Evolutionary conservation across 2,797 vertebrate genomes (phyloP).

Genomic region (Scarus forsteni): DNA sequence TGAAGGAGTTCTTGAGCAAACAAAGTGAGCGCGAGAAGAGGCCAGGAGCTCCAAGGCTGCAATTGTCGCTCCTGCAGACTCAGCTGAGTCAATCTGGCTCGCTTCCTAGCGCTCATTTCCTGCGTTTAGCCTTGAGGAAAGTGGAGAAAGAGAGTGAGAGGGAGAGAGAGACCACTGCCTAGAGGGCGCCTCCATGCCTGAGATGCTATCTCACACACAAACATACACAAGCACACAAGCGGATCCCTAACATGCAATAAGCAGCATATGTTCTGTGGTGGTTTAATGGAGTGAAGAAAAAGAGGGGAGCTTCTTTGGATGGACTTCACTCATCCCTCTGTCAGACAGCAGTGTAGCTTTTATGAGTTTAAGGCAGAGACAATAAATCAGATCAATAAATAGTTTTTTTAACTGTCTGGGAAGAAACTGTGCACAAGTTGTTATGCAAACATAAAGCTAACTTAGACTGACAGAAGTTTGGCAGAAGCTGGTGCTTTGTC

Average conservation of each 20-base stretch:
- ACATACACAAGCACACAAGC: conserved; percentile 35
- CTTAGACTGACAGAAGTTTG: conserved; percentile 7
- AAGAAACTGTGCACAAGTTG: background rate
- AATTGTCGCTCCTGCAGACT: conserved; percentile 56
- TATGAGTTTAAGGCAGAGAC: conserved; percentile 25
- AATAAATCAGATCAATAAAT: conserved; percentile 40
- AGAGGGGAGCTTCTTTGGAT: conserved; percentile 17
- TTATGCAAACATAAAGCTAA: conserved; percentile 28
- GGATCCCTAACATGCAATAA: conserved; percentile 49
- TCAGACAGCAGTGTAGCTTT: conserved; percentile 23
- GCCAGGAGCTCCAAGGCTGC: conserved; percentile 46
- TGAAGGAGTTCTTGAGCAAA: conserved; percentile 55
- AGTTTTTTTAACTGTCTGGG: conserved; percentile 34
- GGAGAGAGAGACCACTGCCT: conserved; percentile 65
- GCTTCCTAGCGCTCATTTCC: conserved; percentile 72
- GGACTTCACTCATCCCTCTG: conserved; percentile 20
- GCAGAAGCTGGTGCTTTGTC: conserved; percentile 13
- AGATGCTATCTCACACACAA: conserved; percentile 77
- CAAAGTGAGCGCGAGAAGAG: conserved; percentile 37
- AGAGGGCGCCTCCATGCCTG: conserved; percentile 67
- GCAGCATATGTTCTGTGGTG: conserved; percentile 45
- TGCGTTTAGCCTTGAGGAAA: conserved; percentile 76
- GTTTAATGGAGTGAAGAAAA: conserved; percentile 39
- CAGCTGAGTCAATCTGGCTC: conserved; percentile 67
- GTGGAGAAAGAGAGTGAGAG: conserved; percentile 26